phyloP scores from a whole-genome alignment of 2,888 invertebrate species.

The Diplazon laetatorius region DNA sequence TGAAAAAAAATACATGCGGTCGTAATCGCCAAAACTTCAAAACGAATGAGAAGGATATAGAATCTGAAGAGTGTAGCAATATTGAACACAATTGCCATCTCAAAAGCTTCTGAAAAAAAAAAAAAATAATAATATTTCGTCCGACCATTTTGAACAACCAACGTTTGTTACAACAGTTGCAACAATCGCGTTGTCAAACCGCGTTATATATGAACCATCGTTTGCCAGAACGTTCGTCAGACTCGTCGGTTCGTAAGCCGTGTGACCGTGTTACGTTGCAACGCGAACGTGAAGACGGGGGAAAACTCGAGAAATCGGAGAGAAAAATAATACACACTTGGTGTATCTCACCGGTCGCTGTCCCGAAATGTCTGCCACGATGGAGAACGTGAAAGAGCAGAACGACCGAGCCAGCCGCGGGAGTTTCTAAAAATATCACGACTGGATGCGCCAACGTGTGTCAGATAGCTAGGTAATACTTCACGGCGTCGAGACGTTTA shows the following conservation, averaged over 20 bases:
- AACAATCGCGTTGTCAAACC: neutral
- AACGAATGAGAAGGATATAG: too few relatives aligned
- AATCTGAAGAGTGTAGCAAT: too few relatives aligned
- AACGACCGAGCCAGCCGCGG: slow-evolving; percentile 38
- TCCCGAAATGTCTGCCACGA: slow-evolving; percentile 57
- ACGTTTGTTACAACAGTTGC: neutral
- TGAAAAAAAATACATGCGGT: too few relatives aligned
- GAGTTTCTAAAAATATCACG: slow-evolving; percentile 59
- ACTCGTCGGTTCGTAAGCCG: neutral
- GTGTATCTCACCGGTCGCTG: slow-evolving; percentile 47
- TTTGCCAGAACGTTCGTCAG: slow-evolving; percentile 11
- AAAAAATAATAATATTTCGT: too few relatives aligned
- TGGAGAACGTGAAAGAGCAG: slow-evolving; percentile 50
- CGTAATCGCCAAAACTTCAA: too few relatives aligned
- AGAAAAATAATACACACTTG: slow-evolving; percentile 50
- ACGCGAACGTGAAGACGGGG: neutral
- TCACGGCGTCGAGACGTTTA: slow-evolving; percentile 25
- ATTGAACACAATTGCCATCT: too few relatives aligned
- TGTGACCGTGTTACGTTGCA: neutral
- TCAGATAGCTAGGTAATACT: slow-evolving; percentile 54
- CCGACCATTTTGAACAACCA: neutral
- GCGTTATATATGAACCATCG: neutral
- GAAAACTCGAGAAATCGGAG: neutral
- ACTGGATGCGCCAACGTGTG: slow-evolving; percentile 45
- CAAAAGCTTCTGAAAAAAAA: too few relatives aligned